Conservation (phyloP, 2,113 vertebrate species). For the Arothron firmamentum region DNA sequence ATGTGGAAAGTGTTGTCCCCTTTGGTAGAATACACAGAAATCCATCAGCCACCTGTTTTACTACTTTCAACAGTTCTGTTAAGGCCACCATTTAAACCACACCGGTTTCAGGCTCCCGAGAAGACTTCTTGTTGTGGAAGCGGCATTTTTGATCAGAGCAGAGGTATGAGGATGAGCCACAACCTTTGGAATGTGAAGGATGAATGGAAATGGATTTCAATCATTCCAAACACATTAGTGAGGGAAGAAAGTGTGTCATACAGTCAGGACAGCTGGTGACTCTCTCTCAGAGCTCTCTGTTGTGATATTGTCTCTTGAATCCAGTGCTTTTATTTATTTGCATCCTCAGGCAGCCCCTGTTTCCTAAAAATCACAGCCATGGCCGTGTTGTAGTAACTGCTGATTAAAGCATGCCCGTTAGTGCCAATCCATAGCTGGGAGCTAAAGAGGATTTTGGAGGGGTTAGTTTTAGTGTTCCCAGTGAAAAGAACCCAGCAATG, state of each 20-base stretch:
- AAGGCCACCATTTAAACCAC: neutral
- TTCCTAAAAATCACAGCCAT: slow-evolving; percentile 5
- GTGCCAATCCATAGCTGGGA: slow-evolving; percentile 17
- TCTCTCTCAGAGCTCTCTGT: slow-evolving; percentile 5
- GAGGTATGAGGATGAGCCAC: slow-evolving; percentile 43
- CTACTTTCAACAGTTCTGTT: neutral
- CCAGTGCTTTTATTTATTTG: neutral
- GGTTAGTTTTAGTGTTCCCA: slow-evolving; percentile 36
- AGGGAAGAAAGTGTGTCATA: slow-evolving; percentile 12
- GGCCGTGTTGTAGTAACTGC: slow-evolving; percentile 1
- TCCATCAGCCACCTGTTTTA: neutral
- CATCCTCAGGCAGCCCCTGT: neutral
- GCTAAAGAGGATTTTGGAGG: slow-evolving; percentile 42
- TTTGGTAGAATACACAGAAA: neutral
- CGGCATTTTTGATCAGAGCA: slow-evolving; percentile 46
- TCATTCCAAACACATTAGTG: slow-evolving; percentile 11
- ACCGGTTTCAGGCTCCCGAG: neutral
- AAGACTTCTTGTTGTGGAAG: slow-evolving; percentile 35
- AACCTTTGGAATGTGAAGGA: slow-evolving; percentile 33
- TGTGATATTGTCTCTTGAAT: slow-evolving; percentile 11
- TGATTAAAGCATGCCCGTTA: slow-evolving; percentile 23
- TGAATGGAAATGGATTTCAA: slow-evolving; percentile 25
- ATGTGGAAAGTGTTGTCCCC: neutral
- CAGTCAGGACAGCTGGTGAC: neutral
- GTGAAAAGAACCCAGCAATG: slow-evolving; percentile 34